Evolutionary conservation across 1,140 invertebrate genomes (phyloP).

Genomic region (Druon quercuslanigerum): DNA sequence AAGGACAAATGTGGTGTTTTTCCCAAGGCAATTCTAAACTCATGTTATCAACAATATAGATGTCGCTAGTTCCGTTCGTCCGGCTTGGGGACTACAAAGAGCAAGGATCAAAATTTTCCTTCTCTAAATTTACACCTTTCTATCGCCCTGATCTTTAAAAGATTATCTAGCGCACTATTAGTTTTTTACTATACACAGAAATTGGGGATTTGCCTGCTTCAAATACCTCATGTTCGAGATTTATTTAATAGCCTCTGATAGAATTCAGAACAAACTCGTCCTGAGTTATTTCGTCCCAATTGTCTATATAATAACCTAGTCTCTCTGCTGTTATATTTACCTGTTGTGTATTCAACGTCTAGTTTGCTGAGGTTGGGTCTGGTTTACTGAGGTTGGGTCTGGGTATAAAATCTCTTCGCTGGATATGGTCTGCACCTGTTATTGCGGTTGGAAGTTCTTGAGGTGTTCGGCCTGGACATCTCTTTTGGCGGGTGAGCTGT

Average conservation of each 20-base stretch:
- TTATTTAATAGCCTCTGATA: neutral
- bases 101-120: neutral
- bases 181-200: no score
- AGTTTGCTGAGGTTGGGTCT: no score
- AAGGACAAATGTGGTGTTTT: no score
- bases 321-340: neutral
- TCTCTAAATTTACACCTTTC: neutral
- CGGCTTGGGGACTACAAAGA: neutral
- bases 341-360: neutral
- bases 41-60: no score
- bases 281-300: neutral
- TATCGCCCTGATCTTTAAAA: neutral
- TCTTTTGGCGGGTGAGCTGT: neutral
- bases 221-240: neutral
- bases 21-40: no score
- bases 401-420: neutral
- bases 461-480: neutral
- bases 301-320: neutral
- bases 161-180: no score
- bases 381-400: neutral
- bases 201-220: neutral
- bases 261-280: neutral
- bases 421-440: conserved; percentile 11
- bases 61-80: no score
- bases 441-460: neutral